A percentile compares a stretch with the other conserved stretches of the same genome.
Conservation (phyloP, 2,797 vertebrate genomes). For the Catamblyrhynchus diadema region DNA sequence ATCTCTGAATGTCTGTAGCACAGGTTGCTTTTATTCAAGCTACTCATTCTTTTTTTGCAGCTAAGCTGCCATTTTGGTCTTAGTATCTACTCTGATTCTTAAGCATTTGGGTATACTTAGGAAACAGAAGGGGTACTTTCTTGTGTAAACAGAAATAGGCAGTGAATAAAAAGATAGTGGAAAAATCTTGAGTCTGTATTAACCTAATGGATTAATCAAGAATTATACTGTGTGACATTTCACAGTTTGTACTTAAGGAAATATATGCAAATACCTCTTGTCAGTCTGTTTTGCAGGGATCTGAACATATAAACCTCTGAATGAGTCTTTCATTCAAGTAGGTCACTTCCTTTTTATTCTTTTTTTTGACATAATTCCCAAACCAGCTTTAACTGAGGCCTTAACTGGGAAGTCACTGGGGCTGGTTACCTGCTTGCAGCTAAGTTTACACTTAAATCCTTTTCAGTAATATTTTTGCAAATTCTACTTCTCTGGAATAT, state of each 20-base stretch:
- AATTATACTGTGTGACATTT: neutral
- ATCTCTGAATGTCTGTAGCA: neutral
- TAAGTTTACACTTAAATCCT: neutral
- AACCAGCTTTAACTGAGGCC: neutral
- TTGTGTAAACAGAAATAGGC: neutral
- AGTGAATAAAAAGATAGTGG: neutral
- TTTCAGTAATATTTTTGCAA: neutral
- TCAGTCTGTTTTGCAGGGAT: neutral
- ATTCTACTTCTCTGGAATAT: neutral
- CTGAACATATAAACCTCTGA: neutral
- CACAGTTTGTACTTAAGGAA: slow-evolving; percentile 8
- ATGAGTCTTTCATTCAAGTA: slow-evolving; percentile 7
- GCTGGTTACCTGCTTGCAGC: neutral
- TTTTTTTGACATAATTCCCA: neutral
- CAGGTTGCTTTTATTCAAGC: neutral
- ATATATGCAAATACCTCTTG: slow-evolving; percentile 23
- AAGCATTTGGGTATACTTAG: neutral
- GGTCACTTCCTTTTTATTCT: neutral
- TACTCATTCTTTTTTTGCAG: neutral
- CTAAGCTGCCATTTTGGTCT: neutral
- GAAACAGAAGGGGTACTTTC: neutral
- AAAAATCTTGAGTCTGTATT: neutral
- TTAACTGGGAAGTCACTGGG: neutral
- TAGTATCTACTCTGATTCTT: neutral
- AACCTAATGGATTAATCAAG: neutral